phyloP scores from a whole-genome alignment of 2,797 vertebrate genomes.

The Arremon brunneinucha region DNA sequence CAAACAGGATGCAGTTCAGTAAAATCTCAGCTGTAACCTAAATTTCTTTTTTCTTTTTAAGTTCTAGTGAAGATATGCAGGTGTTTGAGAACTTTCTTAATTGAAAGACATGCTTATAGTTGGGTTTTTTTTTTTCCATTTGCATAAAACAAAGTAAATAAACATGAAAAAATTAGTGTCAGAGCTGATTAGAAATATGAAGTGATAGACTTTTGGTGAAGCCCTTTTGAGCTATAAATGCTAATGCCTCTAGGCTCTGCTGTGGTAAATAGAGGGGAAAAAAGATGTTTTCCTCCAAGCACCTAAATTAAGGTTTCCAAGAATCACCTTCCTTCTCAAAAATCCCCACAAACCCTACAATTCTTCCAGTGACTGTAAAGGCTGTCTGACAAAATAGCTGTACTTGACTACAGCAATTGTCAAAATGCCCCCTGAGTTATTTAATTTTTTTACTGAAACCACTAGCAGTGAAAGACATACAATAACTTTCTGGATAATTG shows the following conservation, averaged over 20 bases:
- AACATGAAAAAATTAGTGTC: not conserved
- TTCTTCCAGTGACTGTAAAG: not conserved
- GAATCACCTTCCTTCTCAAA: not conserved
- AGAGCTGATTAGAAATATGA: not conserved
- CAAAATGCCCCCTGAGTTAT: not conserved
- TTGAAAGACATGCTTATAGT: not conserved
- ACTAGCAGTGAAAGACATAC: not conserved
- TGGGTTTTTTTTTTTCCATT: rapidly evolving
- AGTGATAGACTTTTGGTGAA: not conserved
- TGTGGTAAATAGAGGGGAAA: not conserved
- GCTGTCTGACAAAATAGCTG: not conserved
- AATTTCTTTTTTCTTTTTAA: not conserved
- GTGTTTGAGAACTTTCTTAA: not conserved
- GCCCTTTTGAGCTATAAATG: not conserved
- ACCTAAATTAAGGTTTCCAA: not conserved
- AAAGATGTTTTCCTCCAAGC: not conserved
- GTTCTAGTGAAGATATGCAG: not conserved
- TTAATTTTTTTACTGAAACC: not conserved
- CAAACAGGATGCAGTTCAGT: not conserved
- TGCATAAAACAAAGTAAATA: not conserved
- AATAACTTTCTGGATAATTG: not conserved
- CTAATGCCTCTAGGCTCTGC: not conserved
- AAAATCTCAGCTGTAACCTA: not conserved
- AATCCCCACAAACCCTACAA: not conserved
- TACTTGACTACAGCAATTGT: not conserved